Base-by-base conservation (phyloP, 2,113 vertebrate genomes). In the Amia ocellicauda region DNA sequence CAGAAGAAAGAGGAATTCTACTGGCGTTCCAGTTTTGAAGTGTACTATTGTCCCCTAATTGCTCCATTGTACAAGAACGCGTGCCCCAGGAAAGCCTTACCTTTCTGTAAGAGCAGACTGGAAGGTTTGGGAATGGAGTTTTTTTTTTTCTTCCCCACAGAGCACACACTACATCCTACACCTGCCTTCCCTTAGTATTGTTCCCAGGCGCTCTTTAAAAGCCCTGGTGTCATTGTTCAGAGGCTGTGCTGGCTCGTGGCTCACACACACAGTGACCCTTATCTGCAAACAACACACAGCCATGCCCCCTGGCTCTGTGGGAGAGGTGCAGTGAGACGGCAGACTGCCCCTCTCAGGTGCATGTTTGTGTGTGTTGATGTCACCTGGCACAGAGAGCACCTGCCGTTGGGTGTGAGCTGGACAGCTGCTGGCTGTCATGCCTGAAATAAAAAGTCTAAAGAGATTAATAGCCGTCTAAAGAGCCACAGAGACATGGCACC, bases 381-480 rank as follows among this genome's bases (percentile, higher is more conserved):
- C 82, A 78, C 81, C 59, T 50, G 67, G 66, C 16, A 40, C 59
- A 63, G 16, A 67, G 59, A 78, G 81, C 84, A 90, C 85, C 88
- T 85, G 83, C 84, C 80, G 53, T 53, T 58, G 74, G 78, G 74
- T 66, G 83, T 63, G 69, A 82, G 76, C 62, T 49, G 60, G 62
- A 80, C 93, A 94, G 92, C 92, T 96, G 93, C 86, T 86, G 84
- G 68, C 71, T 82, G 88, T 89, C 89, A 83, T 74, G 82, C 55
- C 75, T 66, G 70, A 91, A 85, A 89, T 87, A 87, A 92, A 91
- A 85, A 89, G 80, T 86, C 83, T 62, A 62, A 83, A 81, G 88
- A 94, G 93, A 96, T 94, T 91, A 90, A 94, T 94, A 84, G 86
- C 78, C 71, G 83, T 90, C 89, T 90, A 85, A 90, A 90, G 90